Percentiles rank a stretch among this genome's conserved stretches.
Evolutionary conservation across 2,888 invertebrate genomes (phyloP).

Genomic region (Aethes cnicana): DNA sequence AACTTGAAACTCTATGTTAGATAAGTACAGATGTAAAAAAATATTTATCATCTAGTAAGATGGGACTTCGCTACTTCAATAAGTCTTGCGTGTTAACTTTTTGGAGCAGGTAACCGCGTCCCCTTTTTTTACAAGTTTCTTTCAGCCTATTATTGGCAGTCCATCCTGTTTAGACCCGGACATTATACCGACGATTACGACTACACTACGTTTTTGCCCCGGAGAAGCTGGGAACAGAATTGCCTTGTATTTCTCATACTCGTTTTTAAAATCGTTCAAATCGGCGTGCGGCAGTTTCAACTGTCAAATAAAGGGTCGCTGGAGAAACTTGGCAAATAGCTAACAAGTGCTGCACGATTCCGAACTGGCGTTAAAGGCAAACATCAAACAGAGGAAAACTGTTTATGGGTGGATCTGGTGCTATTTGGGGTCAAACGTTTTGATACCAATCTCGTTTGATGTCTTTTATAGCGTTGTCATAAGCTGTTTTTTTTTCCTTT

Average conservation of each 20-base stretch:
- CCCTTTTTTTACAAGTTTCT: constrained; percentile 63
- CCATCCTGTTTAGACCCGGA: constrained; percentile 43
- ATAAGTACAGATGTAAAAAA: no score
- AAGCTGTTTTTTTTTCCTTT: constrained; percentile 37
- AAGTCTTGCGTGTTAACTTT: constrained; percentile 28
- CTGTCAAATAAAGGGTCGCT: constrained; percentile 36
- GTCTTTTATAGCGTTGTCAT: constrained; percentile 56
- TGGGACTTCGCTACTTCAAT: constrained; percentile 18
- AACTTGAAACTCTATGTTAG: no score
- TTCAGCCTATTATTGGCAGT: constrained; percentile 52
- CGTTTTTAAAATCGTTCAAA: background rate
- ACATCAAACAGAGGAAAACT: constrained; percentile 60
- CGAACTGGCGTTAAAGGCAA: constrained; percentile 48
- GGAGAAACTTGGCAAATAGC: constrained; percentile 51
- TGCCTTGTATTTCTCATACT: constrained; percentile 13
- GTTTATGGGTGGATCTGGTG: constrained; percentile 62
- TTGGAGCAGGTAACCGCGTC: constrained; percentile 55
- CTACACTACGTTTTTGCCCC: constrained; percentile 33
- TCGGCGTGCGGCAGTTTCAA: constrained; percentile 1
- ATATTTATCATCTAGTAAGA: no score
- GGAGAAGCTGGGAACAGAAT: constrained; percentile 3
- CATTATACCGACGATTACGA: constrained; percentile 39
- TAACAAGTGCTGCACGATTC: constrained; percentile 48
- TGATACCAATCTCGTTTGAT: constrained; percentile 66
- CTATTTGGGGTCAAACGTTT: constrained; percentile 66